phyloP scores from a whole-genome alignment of 2,113 vertebrate species.

The Hiodon alosoides region DNA sequence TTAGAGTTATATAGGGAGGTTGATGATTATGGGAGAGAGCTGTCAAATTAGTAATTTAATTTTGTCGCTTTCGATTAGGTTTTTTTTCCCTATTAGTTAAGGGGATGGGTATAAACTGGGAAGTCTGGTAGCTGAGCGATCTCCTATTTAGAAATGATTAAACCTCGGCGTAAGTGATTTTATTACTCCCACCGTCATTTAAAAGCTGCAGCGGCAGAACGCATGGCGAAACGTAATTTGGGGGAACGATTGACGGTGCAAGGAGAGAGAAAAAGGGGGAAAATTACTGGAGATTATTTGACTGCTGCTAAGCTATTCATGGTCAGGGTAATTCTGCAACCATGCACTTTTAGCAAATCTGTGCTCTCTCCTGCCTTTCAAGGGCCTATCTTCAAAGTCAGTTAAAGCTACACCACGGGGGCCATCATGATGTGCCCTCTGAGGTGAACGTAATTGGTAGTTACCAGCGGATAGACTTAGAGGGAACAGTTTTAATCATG shows the following conservation, averaged over 20 bases:
- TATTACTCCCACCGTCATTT: too few relatives aligned
- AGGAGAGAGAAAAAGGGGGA: too few relatives aligned
- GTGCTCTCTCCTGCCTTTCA: constrained; percentile 24
- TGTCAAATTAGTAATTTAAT: background rate
- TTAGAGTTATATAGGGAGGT: background rate
- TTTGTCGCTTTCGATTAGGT: background rate
- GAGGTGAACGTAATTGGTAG: background rate
- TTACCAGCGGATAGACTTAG: background rate
- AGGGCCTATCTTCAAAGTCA: constrained; percentile 23
- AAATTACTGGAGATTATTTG: too few relatives aligned
- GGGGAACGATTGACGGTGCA: too few relatives aligned
- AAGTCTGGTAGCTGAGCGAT: too few relatives aligned
- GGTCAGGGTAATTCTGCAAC: constrained; percentile 5
- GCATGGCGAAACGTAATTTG: too few relatives aligned
- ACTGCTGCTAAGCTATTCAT: background rate
- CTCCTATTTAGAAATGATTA: too few relatives aligned
- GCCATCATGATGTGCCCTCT: constrained; percentile 14
- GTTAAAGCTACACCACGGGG: constrained; percentile 19
- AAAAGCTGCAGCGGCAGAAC: too few relatives aligned
- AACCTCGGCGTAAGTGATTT: too few relatives aligned
- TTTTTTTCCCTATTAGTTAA: background rate
- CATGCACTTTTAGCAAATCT: background rate
- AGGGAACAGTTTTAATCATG: background rate
- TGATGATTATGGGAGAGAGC: background rate
- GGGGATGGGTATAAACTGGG: too few relatives aligned